Evolutionary conservation across 2,888 invertebrate species (phyloP).

Genomic region (Epistrophe grossulariae): DNA sequence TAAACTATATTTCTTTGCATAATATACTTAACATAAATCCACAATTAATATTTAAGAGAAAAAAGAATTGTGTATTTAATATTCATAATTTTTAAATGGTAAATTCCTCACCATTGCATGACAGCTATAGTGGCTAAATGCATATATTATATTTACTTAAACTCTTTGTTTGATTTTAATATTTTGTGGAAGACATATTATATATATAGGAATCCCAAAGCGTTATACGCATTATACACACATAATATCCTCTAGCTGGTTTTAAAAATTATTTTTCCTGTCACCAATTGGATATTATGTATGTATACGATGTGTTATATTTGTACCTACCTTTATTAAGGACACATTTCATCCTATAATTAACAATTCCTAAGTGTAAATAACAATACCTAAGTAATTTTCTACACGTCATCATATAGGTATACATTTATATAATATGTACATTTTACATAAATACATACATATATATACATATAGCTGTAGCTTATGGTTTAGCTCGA

Average conservation of each 20-base stretch:
- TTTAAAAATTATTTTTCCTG: neutral
- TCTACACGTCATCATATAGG: constrained; percentile 56
- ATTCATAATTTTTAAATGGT: too few relatives aligned
- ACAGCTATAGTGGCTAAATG: too few relatives aligned
- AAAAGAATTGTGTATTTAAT: too few relatives aligned
- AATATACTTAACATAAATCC: too few relatives aligned
- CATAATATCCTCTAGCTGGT: neutral
- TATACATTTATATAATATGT: constrained; percentile 6
- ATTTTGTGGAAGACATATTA: neutral
- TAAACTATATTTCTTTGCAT: too few relatives aligned
- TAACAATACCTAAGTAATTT: constrained; percentile 61
- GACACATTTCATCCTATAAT: constrained; percentile 38
- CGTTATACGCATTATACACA: neutral
- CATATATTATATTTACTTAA: neutral
- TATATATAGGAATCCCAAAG: neutral
- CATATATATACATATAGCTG: neutral
- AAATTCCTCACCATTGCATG: too few relatives aligned
- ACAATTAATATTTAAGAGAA: too few relatives aligned
- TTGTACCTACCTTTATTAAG: constrained; percentile 22
- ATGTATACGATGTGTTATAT: constrained; percentile 27
- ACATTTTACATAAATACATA: neutral
- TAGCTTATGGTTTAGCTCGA: constrained; percentile 5
- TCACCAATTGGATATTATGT: neutral
- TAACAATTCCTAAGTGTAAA: constrained; percentile 60
- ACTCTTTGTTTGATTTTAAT: neutral